These are phyloP conservation scores for Campylomormyrus tamandua DNA, from an alignment of 2,113 vertebrate species.

Conservation along the genomic window DNA sequence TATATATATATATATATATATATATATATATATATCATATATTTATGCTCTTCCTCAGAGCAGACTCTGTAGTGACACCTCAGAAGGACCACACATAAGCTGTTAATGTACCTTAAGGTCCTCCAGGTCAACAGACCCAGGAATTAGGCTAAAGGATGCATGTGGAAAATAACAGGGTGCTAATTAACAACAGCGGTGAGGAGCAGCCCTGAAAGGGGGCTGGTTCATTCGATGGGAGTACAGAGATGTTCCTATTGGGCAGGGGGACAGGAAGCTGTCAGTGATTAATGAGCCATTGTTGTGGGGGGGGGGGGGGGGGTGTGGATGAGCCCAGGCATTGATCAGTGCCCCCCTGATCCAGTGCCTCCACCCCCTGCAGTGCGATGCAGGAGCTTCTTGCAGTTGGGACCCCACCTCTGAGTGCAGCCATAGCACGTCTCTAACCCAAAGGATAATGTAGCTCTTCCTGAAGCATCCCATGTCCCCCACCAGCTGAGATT, in stretches of 20 bases:
- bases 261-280: constrained; percentile 50
- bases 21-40: background rate
- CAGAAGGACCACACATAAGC: background rate
- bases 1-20: background rate
- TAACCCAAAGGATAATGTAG: constrained; percentile 64
- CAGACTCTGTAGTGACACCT: background rate
- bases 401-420: constrained; percentile 36
- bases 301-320: constrained; percentile 60
- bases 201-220: background rate
- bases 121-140: background rate
- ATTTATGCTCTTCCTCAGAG: background rate
- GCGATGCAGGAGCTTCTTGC: constrained; percentile 56
- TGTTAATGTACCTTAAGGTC: background rate
- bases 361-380: constrained; percentile 49
- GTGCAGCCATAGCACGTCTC: constrained; percentile 50
- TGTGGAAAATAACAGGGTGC: background rate
- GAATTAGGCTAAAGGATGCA: background rate
- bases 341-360: constrained; percentile 56
- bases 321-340: constrained; percentile 55
- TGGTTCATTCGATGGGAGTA: background rate
- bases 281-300: constrained; percentile 70
- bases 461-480: constrained; percentile 74
- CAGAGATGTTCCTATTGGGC: constrained; percentile 46
- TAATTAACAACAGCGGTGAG: background rate
- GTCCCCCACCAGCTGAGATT: constrained; percentile 70